Conservation (phyloP, 2,113 vertebrate genomes). For the Phalacrocorax aristotelis region DNA sequence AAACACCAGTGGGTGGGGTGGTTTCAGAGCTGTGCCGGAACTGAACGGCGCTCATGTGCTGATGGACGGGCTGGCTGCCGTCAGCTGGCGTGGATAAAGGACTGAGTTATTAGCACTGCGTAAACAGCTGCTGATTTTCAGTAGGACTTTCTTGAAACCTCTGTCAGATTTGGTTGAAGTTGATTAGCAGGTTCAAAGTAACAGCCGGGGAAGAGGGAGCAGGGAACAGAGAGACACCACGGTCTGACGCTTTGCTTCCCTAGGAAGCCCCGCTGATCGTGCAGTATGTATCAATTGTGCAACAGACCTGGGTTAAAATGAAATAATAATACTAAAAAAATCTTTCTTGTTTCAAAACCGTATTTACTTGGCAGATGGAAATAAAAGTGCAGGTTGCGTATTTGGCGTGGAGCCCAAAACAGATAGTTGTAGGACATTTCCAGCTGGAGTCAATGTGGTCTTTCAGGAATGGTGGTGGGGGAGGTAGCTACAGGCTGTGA, state of each 20-base stretch:
- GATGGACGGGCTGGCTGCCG: neutral
- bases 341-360: neutral
- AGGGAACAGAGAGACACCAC: neutral
- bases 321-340: neutral
- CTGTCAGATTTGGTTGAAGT: neutral
- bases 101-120: rapidly evolving
- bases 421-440: neutral
- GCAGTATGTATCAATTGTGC: neutral
- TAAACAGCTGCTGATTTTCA: neutral
- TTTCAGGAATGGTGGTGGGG: neutral
- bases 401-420: neutral
- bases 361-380: neutral
- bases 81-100: neutral
- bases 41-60: rapidly evolving
- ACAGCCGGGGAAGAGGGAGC: neutral
- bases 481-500: neutral
- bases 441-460: neutral
- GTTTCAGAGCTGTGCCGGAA: neutral
- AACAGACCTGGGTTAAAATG: neutral
- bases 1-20: neutral
- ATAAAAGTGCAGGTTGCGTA: neutral
- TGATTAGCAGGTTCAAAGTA: neutral
- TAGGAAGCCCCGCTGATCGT: neutral
- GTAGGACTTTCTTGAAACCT: neutral
- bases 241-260: neutral